Conservation (phyloP, 2,888 invertebrate species). For the Agrotis segetum region DNA sequence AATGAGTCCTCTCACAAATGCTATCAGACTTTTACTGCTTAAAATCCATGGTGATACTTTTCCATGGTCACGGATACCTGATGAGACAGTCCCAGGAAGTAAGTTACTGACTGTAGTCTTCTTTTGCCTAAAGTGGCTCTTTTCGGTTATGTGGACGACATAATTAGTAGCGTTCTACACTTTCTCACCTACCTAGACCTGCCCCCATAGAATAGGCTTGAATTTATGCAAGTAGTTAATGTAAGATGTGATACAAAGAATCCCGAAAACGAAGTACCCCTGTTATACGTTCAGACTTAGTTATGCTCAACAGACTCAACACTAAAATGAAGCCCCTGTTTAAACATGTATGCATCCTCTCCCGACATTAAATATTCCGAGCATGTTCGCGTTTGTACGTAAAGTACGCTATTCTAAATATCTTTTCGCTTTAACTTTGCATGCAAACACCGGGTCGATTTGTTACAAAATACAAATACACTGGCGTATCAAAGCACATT, state of each 20-base stretch:
- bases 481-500: conserved; percentile 34
- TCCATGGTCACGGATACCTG: too few relatives aligned
- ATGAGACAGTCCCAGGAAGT: too few relatives aligned
- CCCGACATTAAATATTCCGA: conserved; percentile 52
- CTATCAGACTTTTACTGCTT: too few relatives aligned
- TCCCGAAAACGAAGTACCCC: conserved; percentile 19
- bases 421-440: conserved; percentile 41
- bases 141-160: too few relatives aligned
- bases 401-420: conserved; percentile 49
- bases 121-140: too few relatives aligned
- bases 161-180: neutral
- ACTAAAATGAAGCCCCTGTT: conserved; percentile 39
- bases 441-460: conserved; percentile 49
- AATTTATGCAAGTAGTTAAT: neutral
- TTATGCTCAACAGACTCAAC: conserved; percentile 9
- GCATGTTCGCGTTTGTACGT: conserved; percentile 38
- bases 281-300: conserved; percentile 17
- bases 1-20: too few relatives aligned
- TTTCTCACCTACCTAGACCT: neutral
- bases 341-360: conserved; percentile 52
- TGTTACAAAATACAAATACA: conserved; percentile 35
- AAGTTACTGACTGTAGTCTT: too few relatives aligned
- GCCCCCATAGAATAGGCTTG: neutral
- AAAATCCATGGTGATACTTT: too few relatives aligned
- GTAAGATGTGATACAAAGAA: neutral